Conservation (phyloP, 2,113 vertebrate species). For the Morone chrysops region DNA sequence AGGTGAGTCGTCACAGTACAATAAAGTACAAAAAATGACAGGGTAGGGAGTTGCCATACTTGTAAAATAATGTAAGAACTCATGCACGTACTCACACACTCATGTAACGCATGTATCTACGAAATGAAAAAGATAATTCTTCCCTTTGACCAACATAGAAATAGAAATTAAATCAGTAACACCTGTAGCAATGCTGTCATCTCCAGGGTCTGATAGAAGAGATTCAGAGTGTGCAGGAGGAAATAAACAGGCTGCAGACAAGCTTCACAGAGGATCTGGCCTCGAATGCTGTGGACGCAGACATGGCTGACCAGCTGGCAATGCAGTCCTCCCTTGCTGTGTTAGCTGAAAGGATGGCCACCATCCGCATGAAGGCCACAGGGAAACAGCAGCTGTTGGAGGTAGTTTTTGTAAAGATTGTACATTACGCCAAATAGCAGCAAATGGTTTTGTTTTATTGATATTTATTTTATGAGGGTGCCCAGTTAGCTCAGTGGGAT, state of each 20-base stretch:
- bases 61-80: not conserved
- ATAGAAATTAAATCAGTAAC: not conserved
- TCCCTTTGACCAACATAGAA: too few species aligned
- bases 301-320: slow-evolving; percentile 91
- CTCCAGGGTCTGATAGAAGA: slow-evolving; percentile 90
- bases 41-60: not conserved
- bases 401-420: slow-evolving; percentile 78
- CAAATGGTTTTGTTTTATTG: not conserved
- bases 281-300: slow-evolving; percentile 85
- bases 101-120: too few species aligned
- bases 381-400: slow-evolving; percentile 93
- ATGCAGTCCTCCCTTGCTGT: slow-evolving; percentile 94
- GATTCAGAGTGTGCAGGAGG: slow-evolving; percentile 92
- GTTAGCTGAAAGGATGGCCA: slow-evolving; percentile 94
- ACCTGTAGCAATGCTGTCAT: not conserved
- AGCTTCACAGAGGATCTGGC: slow-evolving; percentile 89
- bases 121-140: not conserved
- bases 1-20: slow-evolving; percentile 82
- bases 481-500: too few species aligned
- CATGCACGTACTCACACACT: too few species aligned
- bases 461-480: not conserved
- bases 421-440: not conserved
- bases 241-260: slow-evolving; percentile 90
- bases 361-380: slow-evolving; percentile 95
- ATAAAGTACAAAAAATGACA: not conserved